Base-by-base conservation (phyloP, 2,113 vertebrate genomes). In the Cheirogaleus medius region DNA sequence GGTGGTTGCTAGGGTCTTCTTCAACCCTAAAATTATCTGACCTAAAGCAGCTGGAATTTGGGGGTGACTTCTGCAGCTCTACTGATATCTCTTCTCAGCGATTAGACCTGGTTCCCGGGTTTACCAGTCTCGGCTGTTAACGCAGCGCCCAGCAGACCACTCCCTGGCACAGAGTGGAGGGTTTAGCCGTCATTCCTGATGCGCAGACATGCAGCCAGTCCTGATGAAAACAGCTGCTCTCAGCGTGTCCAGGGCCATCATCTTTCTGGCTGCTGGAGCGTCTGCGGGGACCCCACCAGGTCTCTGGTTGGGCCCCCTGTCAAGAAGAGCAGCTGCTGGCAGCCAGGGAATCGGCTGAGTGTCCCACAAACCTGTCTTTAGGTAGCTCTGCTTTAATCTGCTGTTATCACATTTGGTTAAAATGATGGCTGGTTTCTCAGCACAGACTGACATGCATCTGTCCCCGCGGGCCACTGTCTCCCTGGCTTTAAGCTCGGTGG, bases 371-470 rank as follows among this genome's bases (percentile, higher is more conserved):
- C 64, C 77, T 37, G 69, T 49, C 68, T 47, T 94, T 78, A 90
- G 76, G 34, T 12, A 21, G 66, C 25, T 83, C 77, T 81, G 66
- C 64, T 44, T 80, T 93, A 74, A 93, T 77, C 60, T 71, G 44
- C 64, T 58, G 52, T 54, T 82, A 60, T 23, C 71, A 37, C 18
- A 29, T 54, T n/a, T 42, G 68, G 90, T 88, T 84, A 77, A 60
- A 68, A 66, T 44, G 77, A 91, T 77, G 37, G 20, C 71, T 37
- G 80, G 73, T 83, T 91, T 71, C 47, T 37, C 15, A 18, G 74
- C 44, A 82, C 60, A 73, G 68, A 12, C 69, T 42, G 81, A 7
- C 66, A 11, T 7, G 34, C 7, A 88, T 32, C 71, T 68, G 32
- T 90, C 58, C 66, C 87, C 37, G 2, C 13, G 0, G 74, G 37